A percentile compares a stretch with the other conserved stretches of the same genome.
Conservation (phyloP, 2,113 vertebrate genomes). For the Rhinogobius similis region DNA sequence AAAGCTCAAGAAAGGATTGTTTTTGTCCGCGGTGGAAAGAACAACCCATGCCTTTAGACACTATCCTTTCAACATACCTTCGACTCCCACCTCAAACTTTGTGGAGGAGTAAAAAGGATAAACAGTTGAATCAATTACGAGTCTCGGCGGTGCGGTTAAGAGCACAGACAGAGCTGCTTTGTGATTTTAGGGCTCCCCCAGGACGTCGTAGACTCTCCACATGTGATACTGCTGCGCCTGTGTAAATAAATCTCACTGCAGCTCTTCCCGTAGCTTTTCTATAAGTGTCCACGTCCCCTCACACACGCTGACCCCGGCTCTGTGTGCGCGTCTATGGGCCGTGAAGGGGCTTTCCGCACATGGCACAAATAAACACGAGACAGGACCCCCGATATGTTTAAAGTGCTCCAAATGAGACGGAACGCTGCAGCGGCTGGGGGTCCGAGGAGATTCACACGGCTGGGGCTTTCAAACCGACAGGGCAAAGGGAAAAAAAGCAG, state of each 20-base stretch:
- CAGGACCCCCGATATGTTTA: constrained; percentile 65
- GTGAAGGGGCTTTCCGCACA: constrained; percentile 1
- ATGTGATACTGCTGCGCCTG: constrained; percentile 41
- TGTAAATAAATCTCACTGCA: constrained; percentile 49
- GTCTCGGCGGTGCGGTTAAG: constrained; percentile 29
- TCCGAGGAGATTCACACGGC: constrained; percentile 66
- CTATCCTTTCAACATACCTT: background rate
- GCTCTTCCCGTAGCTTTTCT: constrained; percentile 45
- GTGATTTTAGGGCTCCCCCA: constrained; percentile 25
- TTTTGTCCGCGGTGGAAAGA: too few species aligned
- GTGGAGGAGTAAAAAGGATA: constrained; percentile 30
- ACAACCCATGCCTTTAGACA: background rate
- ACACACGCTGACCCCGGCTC: constrained; percentile 19
- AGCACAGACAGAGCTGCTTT: constrained; percentile 42
- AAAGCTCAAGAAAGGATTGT: too few species aligned
- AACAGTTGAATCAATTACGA: constrained; percentile 52
- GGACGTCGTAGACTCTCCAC: constrained; percentile 34
- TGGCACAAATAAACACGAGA: constrained; percentile 21
- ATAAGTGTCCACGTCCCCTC: constrained; percentile 9
- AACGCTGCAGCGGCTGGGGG: constrained; percentile 57
- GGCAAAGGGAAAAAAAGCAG: constrained; percentile 26
- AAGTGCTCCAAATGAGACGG: constrained; percentile 76
- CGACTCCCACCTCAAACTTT: constrained; percentile 10
- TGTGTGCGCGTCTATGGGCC: constrained; percentile 9
- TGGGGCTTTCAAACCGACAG: constrained; percentile 70